These are phyloP conservation scores for Pogonognathellus flavescens DNA, from an alignment of 1,140 invertebrate genomes.

Conservation along the genomic window DNA sequence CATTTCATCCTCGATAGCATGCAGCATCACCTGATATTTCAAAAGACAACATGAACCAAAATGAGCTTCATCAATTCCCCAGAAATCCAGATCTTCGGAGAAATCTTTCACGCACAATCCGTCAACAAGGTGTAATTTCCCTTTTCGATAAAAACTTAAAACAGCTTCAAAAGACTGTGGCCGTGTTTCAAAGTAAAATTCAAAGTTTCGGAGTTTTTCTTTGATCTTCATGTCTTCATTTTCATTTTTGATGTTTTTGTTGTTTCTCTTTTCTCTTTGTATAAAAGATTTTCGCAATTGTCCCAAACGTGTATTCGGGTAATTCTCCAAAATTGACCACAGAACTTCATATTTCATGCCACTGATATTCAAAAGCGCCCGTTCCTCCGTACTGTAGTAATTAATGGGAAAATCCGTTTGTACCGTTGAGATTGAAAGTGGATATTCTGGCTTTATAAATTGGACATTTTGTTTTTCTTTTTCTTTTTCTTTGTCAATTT, in stretches of 20 bases:
- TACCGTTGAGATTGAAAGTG: background rate
- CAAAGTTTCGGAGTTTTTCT: background rate
- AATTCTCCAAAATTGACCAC: background rate
- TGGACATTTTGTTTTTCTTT: background rate
- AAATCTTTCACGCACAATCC: conserved; percentile 17
- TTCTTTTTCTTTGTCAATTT: background rate
- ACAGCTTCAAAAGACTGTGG: background rate
- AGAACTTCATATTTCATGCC: background rate
- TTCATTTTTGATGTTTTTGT: background rate
- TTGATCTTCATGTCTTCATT: background rate
- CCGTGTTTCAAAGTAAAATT: background rate
- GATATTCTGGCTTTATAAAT: background rate
- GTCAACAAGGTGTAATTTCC: conserved; percentile 7
- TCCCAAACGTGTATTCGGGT: conserved; percentile 7
- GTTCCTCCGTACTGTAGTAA: background rate
- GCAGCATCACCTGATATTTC: background rate
- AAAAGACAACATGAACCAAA: conserved; percentile 34
- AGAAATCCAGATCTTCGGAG: conserved; percentile 39
- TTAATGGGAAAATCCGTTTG: too few species aligned
- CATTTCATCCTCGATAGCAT: background rate
- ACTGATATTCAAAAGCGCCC: background rate
- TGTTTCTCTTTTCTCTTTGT: background rate
- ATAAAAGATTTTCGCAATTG: background rate
- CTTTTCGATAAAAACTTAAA: conserved; percentile 24
- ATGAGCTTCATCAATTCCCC: conserved; percentile 35